These are phyloP conservation scores for Chaetophractus vellerosus DNA, from an alignment of 2,797 vertebrate genomes.

Conservation along the genomic window DNA sequence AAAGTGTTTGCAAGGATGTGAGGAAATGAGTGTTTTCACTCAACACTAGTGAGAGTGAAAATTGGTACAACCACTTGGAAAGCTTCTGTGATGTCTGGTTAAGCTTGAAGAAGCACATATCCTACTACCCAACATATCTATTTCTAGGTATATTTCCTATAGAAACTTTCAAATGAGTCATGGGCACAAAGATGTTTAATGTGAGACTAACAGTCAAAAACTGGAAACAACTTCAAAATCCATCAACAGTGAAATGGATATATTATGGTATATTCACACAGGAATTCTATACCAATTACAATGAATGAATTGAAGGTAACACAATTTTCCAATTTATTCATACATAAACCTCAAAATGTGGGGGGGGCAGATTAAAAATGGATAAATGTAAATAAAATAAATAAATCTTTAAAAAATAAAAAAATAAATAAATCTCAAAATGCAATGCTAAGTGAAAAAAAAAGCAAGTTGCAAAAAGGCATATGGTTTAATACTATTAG, in stretches of 20 bases:
- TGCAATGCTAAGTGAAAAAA: constrained; percentile 46
- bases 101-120: constrained; percentile 46
- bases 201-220: constrained; percentile 39
- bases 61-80: background rate
- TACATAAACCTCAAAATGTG: constrained; percentile 67
- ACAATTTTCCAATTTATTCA: constrained; percentile 59
- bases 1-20: constrained; percentile 55
- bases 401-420: no score
- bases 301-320: constrained; percentile 63
- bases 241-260: constrained; percentile 35
- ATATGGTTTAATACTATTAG: constrained; percentile 50
- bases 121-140: background rate
- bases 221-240: constrained; percentile 50
- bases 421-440: constrained; percentile 74
- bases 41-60: background rate
- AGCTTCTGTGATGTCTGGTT: background rate
- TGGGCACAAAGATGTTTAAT: constrained; percentile 56
- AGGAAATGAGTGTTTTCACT: constrained; percentile 58
- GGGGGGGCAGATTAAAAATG: no score
- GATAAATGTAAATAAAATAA: no score
- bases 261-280: constrained; percentile 76
- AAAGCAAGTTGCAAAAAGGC: constrained; percentile 77
- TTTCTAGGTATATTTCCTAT: background rate
- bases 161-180: constrained; percentile 62
- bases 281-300: constrained; percentile 67